A percentile compares a stretch with the other conserved stretches of the same genome.
These are phyloP conservation scores for Aselliscus stoliczkanus DNA, from an alignment of 2,797 vertebrate species.

Conservation along the genomic window DNA sequence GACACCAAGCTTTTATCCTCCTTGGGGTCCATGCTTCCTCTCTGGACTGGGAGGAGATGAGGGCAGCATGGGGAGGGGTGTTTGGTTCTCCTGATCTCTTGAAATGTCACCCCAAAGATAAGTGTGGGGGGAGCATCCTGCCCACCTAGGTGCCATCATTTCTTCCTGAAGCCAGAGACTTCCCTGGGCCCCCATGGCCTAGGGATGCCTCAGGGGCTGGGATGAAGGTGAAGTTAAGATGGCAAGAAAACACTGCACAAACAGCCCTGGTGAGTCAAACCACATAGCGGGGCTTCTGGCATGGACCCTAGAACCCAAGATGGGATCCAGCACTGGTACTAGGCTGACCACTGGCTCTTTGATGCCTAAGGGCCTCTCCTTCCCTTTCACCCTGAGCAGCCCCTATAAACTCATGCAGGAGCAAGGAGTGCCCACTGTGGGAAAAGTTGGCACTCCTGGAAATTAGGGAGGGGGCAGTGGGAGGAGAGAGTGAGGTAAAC, in stretches of 20 bases:
- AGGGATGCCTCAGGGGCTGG: neutral
- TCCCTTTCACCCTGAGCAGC: neutral
- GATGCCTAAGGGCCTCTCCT: neutral
- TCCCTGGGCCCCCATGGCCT: neutral
- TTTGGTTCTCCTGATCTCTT: neutral
- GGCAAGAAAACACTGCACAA: neutral
- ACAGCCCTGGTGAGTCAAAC: neutral
- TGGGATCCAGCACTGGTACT: neutral
- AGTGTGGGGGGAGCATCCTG: neutral
- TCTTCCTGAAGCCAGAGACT: neutral
- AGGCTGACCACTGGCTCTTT: neutral
- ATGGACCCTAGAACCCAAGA: accelerated
- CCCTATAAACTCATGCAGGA: neutral
- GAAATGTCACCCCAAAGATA: neutral
- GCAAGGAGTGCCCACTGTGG: neutral
- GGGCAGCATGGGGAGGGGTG: neutral
- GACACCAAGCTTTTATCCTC: neutral
- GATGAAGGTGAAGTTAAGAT: neutral
- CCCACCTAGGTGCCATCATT: neutral
- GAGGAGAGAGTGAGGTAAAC: neutral
- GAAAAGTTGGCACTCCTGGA: neutral
- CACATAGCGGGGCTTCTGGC: neutral
- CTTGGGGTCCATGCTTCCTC: neutral
- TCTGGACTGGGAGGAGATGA: neutral
- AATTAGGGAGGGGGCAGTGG: neutral